A percentile compares a stretch with the other conserved stretches of the same genome.
Conservation (phyloP, 2,113 vertebrate genomes). For the Ivindomyrus marchei region DNA sequence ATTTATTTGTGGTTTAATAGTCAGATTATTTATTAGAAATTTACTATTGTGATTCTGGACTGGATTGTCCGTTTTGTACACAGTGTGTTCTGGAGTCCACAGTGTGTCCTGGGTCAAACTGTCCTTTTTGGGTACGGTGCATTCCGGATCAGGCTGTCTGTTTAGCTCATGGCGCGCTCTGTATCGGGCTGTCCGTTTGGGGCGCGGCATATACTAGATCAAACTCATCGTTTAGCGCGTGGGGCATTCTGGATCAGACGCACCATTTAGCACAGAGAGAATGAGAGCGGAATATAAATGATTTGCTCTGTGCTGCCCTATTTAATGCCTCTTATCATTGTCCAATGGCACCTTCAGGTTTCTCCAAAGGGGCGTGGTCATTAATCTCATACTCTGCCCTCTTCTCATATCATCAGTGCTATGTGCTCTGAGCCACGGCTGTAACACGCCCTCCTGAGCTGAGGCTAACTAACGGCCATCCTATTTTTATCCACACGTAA, state of each 20-base stretch:
- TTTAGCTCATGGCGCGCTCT: neutral
- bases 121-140: neutral
- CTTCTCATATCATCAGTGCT: slow-evolving; percentile 1
- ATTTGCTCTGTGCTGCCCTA: neutral
- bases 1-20: neutral
- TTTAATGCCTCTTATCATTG: neutral
- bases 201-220: neutral
- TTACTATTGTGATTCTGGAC: neutral
- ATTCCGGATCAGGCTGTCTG: neutral
- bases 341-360: slow-evolving; percentile 11
- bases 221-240: neutral
- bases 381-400: neutral
- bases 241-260: neutral
- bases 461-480: neutral
- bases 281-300: neutral
- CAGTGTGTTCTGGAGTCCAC: neutral
- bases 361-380: neutral
- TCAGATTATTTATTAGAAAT: neutral
- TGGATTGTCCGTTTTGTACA: neutral
- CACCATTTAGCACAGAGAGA: neutral
- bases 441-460: neutral
- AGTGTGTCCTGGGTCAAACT: neutral
- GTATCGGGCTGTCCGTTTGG: neutral
- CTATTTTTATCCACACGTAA: slow-evolving; percentile 8
- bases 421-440: neutral